A percentile compares a stretch with the other conserved stretches of the same genome.
Conservation (phyloP, 2,113 vertebrate genomes). For the Isichthys henryi region DNA sequence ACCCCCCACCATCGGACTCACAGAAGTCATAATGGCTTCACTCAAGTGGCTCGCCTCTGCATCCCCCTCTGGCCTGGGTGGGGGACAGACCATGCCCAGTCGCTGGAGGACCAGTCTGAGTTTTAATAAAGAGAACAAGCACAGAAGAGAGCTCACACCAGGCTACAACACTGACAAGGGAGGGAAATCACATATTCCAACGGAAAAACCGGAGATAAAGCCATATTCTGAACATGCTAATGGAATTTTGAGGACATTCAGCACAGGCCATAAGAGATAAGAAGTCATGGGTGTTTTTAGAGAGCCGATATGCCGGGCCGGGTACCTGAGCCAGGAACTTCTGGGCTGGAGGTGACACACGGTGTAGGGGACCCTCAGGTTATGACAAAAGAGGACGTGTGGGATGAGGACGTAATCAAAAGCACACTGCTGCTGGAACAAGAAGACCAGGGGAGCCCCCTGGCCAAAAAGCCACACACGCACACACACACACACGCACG, state of each 20-base stretch:
- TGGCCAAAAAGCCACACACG: constrained; percentile 30
- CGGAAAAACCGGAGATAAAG: not conserved
- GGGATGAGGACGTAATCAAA: constrained; percentile 71
- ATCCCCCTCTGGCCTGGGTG: constrained; percentile 44
- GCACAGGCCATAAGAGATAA: not conserved
- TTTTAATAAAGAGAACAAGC: not conserved
- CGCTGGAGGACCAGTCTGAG: constrained; percentile 53
- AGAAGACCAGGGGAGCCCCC: constrained; percentile 65
- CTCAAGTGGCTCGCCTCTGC: constrained; percentile 47
- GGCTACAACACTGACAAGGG: not conserved
- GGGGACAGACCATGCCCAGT: constrained; percentile 53
- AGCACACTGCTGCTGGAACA: constrained; percentile 65
- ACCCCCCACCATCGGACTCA: constrained; percentile 41
- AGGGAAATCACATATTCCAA: not conserved
- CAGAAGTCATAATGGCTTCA: constrained; percentile 52
- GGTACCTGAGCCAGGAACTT: constrained; percentile 57
- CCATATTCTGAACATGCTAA: not conserved
- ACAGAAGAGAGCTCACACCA: not conserved
- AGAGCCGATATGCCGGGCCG: not conserved
- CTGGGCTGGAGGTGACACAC: constrained; percentile 41
- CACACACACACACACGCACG: constrained; percentile 1
- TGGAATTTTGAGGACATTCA: not conserved
- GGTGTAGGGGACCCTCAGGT: constrained; percentile 70
- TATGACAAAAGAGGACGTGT: constrained; percentile 72
- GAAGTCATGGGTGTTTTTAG: not conserved